A percentile compares a stretch with the other conserved stretches of the same genome.
phyloP scores from a whole-genome alignment of 2,888 invertebrate species.

The Galeopsomyia nigrocyanea region DNA sequence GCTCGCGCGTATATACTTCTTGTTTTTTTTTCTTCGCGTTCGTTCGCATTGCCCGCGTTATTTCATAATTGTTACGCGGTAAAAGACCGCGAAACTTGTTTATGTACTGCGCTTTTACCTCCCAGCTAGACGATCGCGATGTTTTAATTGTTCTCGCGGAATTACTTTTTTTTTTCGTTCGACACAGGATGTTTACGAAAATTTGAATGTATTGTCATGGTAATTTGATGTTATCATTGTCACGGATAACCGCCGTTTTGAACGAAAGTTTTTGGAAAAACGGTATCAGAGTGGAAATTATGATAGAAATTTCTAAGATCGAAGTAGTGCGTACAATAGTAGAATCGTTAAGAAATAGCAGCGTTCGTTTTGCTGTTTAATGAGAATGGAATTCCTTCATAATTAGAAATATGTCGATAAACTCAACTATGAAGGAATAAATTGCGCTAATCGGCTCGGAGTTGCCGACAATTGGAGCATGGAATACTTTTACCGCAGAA shows the following conservation, averaged over 20 bases:
- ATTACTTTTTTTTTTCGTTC: conserved; percentile 4
- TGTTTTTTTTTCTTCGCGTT: conserved; percentile 17
- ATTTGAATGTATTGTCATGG: neutral
- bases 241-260: neutral
- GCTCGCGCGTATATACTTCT: neutral
- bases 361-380: no score
- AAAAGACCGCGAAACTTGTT: conserved; percentile 2
- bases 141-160: conserved; percentile 45
- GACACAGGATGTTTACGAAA: neutral
- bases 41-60: conserved; percentile 37
- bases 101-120: neutral
- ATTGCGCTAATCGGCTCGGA: no score
- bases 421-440: no score
- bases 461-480: no score
- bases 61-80: conserved; percentile 43
- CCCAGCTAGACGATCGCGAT: conserved; percentile 8
- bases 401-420: no score
- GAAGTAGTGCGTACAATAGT: no score
- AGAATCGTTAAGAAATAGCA: no score
- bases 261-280: no score
- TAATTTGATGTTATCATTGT: neutral
- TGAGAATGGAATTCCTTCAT: no score
- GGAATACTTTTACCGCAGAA: no score
- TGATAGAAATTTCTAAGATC: no score
- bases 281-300: no score